These are phyloP conservation scores for Glaucidium brasilianum DNA, from an alignment of 2,113 vertebrate species.

Conservation along the genomic window DNA sequence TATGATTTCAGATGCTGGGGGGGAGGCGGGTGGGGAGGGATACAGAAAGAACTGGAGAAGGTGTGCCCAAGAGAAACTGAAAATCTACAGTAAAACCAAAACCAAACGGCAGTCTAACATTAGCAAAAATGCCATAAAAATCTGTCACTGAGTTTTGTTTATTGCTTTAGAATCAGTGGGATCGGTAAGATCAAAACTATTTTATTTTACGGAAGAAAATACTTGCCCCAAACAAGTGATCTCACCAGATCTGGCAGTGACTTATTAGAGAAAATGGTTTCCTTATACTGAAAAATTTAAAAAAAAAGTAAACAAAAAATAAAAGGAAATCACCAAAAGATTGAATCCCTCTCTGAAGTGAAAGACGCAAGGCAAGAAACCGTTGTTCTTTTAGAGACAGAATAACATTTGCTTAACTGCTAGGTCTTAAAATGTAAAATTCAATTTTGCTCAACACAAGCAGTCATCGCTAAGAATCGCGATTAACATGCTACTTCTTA, in stretches of 20 bases:
- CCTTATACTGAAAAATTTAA: not conserved
- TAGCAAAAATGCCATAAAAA: not conserved
- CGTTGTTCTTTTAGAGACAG: not conserved
- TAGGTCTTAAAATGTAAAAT: not conserved
- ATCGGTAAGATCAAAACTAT: not conserved
- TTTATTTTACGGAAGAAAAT: not conserved
- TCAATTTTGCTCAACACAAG: not conserved
- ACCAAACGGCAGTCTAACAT: not conserved
- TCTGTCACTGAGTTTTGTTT: not conserved
- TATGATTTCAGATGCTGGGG: not conserved
- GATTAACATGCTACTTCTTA: not conserved
- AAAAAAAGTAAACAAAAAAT: not conserved
- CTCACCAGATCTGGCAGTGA: not conserved
- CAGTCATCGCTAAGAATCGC: not conserved
- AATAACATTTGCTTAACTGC: not conserved
- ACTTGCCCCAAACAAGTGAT: not conserved
- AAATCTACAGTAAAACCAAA: not conserved
- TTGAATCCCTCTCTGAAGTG: not conserved
- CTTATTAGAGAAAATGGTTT: not conserved
- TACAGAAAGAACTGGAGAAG: not conserved
- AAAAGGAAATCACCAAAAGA: not conserved
- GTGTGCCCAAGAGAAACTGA: not conserved
- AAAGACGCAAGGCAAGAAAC: not conserved
- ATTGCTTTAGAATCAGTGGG: not conserved
- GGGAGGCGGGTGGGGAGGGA: not conserved